Evolutionary conservation across 2,888 invertebrate genomes (phyloP), one percentile per base, ranked within the genome.

Genomic region (Metalampra italica): DNA sequence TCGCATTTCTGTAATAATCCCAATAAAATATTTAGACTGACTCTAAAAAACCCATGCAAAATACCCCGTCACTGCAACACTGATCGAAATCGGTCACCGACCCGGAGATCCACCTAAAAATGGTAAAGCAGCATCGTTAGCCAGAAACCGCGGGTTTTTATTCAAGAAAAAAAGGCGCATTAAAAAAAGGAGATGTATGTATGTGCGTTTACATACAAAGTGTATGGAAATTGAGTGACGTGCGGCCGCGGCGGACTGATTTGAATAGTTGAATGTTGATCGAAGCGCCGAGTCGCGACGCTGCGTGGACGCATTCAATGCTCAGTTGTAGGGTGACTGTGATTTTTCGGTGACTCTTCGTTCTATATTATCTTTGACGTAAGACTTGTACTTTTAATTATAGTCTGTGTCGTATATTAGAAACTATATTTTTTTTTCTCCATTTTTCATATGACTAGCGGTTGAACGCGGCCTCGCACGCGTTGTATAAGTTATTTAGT

Each of bases 241-340:
- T 46, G 49, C 67, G 66, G 72, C 59, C 60, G 71, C 76, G 71
- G 70, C 75, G 79, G 45, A 85, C 80, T 84, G 86, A 87, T 87
- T 88, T 88, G 86, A 87, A 88, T 88, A 84, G 41, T 81, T 76
- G 85, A 77, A 82, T 78, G 73, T 66, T 64, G 70, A 68, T 64
- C 64, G 22, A 22, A 22, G 22, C 8, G 3, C 4, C 11, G 68
- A 62, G 55, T 51, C 53, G 55, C 53, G 43, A n/a, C n/a, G n/a
- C n/a, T 69, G 80, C 81, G 82, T 80, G 47, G 53, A 82, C 82
- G 86, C 86, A 82, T 79, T 79, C 76, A 80, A 82, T 82, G 70
- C 68, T 74, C 79, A 80, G 71, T 72, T 61, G 72, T 76, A 64
- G 71, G 72, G 71, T 74, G 69, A 49, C 66, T 66, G 67, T 55